phyloP scores from a whole-genome alignment of 2,113 vertebrate genomes.

The Sylvietta virens region DNA sequence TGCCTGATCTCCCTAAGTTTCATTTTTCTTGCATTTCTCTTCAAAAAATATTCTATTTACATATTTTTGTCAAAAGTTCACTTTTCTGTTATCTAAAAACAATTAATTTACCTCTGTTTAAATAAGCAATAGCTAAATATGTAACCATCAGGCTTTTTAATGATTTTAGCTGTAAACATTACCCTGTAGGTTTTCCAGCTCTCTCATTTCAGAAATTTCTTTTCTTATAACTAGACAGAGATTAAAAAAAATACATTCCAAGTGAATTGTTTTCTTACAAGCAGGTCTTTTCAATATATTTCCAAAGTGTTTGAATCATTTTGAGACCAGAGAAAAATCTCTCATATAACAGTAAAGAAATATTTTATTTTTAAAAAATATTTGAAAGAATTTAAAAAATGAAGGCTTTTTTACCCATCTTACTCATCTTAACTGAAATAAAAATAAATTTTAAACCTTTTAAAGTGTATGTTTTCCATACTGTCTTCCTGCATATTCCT shows the following conservation, averaged over 20 bases:
- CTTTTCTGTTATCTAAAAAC: background rate
- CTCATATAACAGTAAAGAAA: background rate
- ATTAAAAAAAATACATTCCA: background rate
- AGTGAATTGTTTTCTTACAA: background rate
- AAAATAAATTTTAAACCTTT: background rate
- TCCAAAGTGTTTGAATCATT: background rate
- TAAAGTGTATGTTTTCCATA: background rate
- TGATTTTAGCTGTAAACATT: background rate
- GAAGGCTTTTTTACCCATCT: background rate
- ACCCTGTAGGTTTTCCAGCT: background rate
- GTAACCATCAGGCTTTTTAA: background rate
- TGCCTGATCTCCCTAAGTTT: background rate
- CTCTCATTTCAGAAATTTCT: background rate
- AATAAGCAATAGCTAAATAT: background rate
- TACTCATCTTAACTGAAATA: background rate
- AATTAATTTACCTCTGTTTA: background rate
- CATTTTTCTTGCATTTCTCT: background rate
- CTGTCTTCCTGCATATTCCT: background rate
- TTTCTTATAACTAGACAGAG: background rate
- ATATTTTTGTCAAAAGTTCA: background rate
- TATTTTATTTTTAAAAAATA: background rate
- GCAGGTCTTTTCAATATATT: background rate
- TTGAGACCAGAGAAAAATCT: background rate
- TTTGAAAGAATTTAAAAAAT: background rate
- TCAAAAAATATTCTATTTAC: background rate